phyloP scores from a whole-genome alignment of 2,888 invertebrate genomes.

The Ormyrus pomaceus region DNA sequence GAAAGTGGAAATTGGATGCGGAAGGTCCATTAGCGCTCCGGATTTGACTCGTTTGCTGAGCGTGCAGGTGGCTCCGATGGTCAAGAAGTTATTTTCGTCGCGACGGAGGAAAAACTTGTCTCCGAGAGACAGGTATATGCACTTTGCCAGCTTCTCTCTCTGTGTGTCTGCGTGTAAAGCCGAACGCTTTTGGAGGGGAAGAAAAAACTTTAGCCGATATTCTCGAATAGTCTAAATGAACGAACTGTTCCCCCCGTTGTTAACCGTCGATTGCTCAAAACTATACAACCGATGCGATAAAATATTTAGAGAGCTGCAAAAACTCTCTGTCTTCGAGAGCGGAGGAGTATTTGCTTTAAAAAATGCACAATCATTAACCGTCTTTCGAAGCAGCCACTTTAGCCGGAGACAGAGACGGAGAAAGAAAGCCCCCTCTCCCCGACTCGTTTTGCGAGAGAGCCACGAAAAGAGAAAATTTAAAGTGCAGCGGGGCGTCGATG shows the following conservation, averaged over 20 bases:
- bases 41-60: conserved; percentile 24
- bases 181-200: neutral
- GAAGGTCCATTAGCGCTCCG: conserved; percentile 44
- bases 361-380: no score
- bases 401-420: neutral
- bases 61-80: conserved; percentile 7
- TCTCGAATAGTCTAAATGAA: neutral
- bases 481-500: conserved; percentile 27
- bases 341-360: no score
- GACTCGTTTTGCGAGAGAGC: neutral
- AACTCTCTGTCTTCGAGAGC: no score
- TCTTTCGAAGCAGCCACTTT: no score
- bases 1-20: conserved; percentile 38
- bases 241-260: no score
- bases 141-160: neutral
- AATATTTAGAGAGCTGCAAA: no score
- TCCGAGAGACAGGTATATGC: neutral
- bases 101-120: neutral
- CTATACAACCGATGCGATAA: no score
- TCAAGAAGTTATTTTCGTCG: conserved; percentile 48
- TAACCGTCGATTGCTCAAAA: no score
- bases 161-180: neutral
- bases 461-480: conserved; percentile 22
- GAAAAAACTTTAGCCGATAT: conserved; percentile 23
- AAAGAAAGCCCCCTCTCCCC: neutral